A percentile compares a stretch with the other conserved stretches of the same genome.
phyloP scores from a whole-genome alignment of 1,140 invertebrate species.

The Cotesia glomerata region DNA sequence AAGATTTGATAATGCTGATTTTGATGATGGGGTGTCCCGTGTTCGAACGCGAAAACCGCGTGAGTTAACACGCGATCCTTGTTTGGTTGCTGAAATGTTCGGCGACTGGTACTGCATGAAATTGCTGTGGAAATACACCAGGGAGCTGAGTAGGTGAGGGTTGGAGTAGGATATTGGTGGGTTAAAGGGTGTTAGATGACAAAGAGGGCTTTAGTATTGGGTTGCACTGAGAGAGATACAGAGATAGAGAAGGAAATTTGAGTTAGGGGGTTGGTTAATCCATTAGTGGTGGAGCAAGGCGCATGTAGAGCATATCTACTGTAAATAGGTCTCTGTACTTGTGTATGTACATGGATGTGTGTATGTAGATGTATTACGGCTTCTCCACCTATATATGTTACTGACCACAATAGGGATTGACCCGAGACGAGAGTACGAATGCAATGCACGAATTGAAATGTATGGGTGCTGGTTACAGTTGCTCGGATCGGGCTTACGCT shows the following conservation, averaged over 20 bases:
- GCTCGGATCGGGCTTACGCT: background rate
- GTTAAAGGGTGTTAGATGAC: background rate
- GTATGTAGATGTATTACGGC: background rate
- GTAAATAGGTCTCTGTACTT: background rate
- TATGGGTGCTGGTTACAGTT: background rate
- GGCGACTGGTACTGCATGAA: conserved; percentile 22
- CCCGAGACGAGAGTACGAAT: background rate
- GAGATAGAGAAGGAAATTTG: background rate
- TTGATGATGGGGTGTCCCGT: conserved; percentile 1
- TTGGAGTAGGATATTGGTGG: too few species aligned
- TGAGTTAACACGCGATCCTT: conserved; percentile 14
- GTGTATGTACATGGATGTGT: background rate
- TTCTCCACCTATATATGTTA: background rate
- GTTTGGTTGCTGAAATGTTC: background rate
- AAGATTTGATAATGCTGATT: background rate
- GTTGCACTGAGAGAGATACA: background rate
- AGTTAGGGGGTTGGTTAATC: conserved; percentile 19
- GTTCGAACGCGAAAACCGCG: background rate
- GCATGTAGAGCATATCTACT: background rate
- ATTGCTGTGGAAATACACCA: conserved; percentile 7
- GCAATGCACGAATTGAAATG: background rate
- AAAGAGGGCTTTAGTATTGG: background rate
- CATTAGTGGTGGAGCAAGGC: conserved; percentile 19
- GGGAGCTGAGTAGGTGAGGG: background rate
- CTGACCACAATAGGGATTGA: conserved; percentile 6